These are phyloP conservation scores for Girardinus metallicus DNA, from an alignment of 2,797 vertebrate genomes.

Conservation along the genomic window DNA sequence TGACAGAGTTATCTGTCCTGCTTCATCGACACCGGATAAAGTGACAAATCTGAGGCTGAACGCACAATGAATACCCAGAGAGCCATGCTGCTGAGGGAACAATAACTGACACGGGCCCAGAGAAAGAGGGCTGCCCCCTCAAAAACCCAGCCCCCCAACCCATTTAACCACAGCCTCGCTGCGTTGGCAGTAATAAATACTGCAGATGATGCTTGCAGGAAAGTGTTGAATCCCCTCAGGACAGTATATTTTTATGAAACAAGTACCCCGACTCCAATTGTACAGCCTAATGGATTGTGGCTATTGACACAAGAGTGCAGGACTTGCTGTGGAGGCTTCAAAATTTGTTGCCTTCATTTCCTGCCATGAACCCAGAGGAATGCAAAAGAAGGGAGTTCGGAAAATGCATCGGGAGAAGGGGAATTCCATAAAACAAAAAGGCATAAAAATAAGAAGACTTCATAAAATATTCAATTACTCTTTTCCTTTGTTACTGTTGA, in stretches of 20 bases:
- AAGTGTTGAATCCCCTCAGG: constrained; percentile 58
- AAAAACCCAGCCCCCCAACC: constrained; percentile 45
- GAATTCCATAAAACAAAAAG: constrained; percentile 53
- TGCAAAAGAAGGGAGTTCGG: not conserved
- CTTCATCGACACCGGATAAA: constrained; percentile 64
- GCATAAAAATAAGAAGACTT: constrained; percentile 48
- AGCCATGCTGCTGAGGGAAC: constrained; percentile 48
- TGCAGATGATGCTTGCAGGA: constrained; percentile 60
- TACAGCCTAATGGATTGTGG: constrained; percentile 55
- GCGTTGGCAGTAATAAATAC: constrained; percentile 66
- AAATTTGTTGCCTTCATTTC: constrained; percentile 54
- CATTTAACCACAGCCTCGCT: constrained; percentile 54
- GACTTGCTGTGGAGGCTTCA: constrained; percentile 45
- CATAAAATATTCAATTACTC: constrained; percentile 63
- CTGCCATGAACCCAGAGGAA: constrained; percentile 23
- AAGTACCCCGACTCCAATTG: constrained; percentile 26
- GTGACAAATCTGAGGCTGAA: constrained; percentile 67
- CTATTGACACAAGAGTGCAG: constrained; percentile 33
- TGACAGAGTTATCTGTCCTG: constrained; percentile 67
- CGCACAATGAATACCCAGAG: constrained; percentile 48
- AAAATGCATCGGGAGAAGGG: constrained; percentile 9
- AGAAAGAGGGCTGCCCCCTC: constrained; percentile 54
- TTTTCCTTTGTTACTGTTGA: constrained; percentile 47
- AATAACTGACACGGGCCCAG: constrained; percentile 62
- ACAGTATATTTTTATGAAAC: constrained; percentile 42